These are phyloP conservation scores for Daktulosphaira vitifoliae DNA, from an alignment of 1,140 invertebrate genomes.

Conservation along the genomic window DNA sequence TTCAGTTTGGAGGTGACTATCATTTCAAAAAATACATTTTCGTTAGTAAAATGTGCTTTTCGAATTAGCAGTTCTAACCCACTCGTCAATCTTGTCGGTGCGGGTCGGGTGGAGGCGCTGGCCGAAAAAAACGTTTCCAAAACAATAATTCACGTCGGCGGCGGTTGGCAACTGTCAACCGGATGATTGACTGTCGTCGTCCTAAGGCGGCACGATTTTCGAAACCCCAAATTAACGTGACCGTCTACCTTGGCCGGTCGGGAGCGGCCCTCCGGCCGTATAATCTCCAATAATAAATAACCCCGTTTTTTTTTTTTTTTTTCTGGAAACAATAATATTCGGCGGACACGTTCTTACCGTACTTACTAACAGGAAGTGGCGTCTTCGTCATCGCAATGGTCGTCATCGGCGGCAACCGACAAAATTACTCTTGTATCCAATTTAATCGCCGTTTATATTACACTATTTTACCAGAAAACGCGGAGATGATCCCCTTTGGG, in stretches of 20 bases:
- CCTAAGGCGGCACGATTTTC: slow-evolving; percentile 1
- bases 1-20: no score
- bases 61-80: no score
- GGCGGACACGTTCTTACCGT: not conserved
- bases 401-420: not conserved
- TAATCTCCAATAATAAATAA: slow-evolving; percentile 33
- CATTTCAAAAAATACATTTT: no score
- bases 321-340: slow-evolving; percentile 17
- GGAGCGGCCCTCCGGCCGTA: slow-evolving; percentile 23
- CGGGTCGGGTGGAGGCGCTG: no score
- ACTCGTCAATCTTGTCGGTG: no score
- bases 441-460: slow-evolving; percentile 20
- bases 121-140: not conserved
- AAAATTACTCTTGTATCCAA: slow-evolving; percentile 13
- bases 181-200: slow-evolving; percentile 32
- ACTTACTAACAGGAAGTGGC: slow-evolving; percentile 11
- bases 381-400: not conserved
- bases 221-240: slow-evolving; percentile 28
- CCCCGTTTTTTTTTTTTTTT: not conserved
- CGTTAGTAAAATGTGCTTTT: no score
- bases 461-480: slow-evolving; percentile 1
- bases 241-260: not conserved
- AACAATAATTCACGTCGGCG: slow-evolving; percentile 26
- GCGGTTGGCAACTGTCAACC: slow-evolving; percentile 31
- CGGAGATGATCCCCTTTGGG: slow-evolving; percentile 11